Evolutionary conservation across 2,888 invertebrate species (phyloP), one percentile per base, ranked within the genome.

Genomic region (Ecliptopera silaceata): DNA sequence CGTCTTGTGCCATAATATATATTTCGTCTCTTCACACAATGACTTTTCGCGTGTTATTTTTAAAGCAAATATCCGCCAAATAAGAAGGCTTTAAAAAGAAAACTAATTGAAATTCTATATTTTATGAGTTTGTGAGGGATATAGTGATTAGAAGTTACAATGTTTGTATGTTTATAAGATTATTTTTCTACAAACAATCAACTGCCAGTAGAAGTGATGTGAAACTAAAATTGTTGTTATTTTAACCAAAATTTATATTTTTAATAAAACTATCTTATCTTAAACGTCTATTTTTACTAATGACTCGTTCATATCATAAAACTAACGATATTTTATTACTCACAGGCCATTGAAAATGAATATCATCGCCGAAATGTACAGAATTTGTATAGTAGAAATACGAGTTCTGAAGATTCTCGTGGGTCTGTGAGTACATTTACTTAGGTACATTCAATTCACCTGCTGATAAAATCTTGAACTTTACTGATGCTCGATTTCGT

Each of bases 251-350:
- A 66, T 70, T 69, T 71, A 60, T 71, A 71, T 72, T 74, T 74
- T 69, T 64, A 79, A 74, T 78, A 78, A 77, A 59, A 74, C 63
- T 72, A 71, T 72, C 55, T 64, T 64, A 66, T 69, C 56, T 49
- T 45, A 58, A 31, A 61, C 56, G 55, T 58, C 26, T 48, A 26
- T 71, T 67, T 22, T 53, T 42, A 60, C 4, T 13, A 15, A 36
- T 36, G 36, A 15, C 36, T n/a, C 15, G 13, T 22, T 39, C 11
- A 17, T 12, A 45, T 20, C 45, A 34, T 13, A 6, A 18, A 12
- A 49, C 20, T 49, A 42, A 49, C 32, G 11, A 49, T 32, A 20
- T 20, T 38, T 48, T 38, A 31, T 48, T 31, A 44, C 48, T 38
- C 48, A 55, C 48, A 49, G 55, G 48, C 18, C 1, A 36, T 38